These are phyloP conservation scores for Takifugu rubripes DNA, from an alignment of 2,797 vertebrate species.

Conservation along the genomic window DNA sequence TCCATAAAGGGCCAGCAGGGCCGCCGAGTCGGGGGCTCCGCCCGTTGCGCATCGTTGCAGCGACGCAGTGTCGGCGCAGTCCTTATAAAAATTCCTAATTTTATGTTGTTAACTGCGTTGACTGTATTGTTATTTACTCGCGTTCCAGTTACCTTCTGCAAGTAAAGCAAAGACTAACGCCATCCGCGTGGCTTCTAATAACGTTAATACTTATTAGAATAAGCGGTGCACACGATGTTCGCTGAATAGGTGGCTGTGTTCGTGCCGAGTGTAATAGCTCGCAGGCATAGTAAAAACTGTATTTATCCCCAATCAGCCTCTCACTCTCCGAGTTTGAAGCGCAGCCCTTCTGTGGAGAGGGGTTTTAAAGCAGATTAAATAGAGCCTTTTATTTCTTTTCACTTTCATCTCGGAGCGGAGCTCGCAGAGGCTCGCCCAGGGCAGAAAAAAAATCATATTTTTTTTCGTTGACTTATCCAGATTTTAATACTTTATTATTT, in stretches of 20 bases:
- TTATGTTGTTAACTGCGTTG: constrained; percentile 11
- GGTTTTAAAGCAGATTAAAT: constrained; percentile 99
- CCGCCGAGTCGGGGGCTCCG: not conserved
- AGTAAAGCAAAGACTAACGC: constrained; percentile 79
- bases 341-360: constrained; percentile 91
- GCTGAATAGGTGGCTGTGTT: constrained; percentile 91
- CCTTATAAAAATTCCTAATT: constrained; percentile 5
- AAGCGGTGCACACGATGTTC: constrained; percentile 88
- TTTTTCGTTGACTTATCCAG: constrained; percentile 67
- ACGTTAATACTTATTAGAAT: constrained; percentile 97
- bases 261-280: constrained; percentile 92
- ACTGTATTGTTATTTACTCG: constrained; percentile 18
- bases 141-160: constrained; percentile 80
- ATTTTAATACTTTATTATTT: constrained; percentile 78
- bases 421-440: constrained; percentile 89
- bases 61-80: constrained; percentile 4
- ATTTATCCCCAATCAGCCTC: constrained; percentile 96
- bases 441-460: constrained; percentile 78
- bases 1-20: constrained; percentile 11
- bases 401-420: constrained; percentile 98
- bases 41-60: constrained; percentile 23
- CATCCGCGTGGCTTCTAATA: constrained; percentile 90
- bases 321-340: constrained; percentile 90
- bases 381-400: constrained; percentile 97
- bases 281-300: constrained; percentile 90